These are phyloP conservation scores for Apodemia mormo DNA, from an alignment of 2,888 invertebrate species.

Conservation along the genomic window DNA sequence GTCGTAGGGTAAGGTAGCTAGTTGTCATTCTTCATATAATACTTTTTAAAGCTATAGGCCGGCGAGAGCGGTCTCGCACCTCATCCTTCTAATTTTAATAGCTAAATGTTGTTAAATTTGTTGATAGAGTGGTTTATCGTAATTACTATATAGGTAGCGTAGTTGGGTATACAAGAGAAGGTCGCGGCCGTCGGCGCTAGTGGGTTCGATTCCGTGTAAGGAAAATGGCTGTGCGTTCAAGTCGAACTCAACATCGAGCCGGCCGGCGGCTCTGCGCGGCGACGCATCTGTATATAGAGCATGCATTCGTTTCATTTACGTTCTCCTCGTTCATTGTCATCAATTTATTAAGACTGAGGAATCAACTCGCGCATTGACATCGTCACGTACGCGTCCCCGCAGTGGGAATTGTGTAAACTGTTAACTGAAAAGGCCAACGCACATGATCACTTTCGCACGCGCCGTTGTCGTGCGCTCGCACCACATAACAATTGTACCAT, in stretches of 20 bases:
- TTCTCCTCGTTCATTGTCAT: constrained; percentile 80
- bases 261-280: constrained; percentile 35
- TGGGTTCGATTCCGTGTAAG: constrained; percentile 69
- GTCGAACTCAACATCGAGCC: constrained; percentile 61
- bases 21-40: constrained; percentile 55
- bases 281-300: constrained; percentile 72
- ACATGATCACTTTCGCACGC: not conserved
- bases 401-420: constrained; percentile 57
- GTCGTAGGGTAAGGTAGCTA: constrained; percentile 70
- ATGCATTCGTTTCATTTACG: constrained; percentile 77
- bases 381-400: constrained; percentile 52
- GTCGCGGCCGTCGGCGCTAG: constrained; percentile 65
- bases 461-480: not conserved
- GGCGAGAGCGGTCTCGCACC: constrained; percentile 45
- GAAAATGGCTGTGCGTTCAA: constrained; percentile 76
- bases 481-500: not conserved
- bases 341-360: constrained; percentile 81
- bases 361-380: constrained; percentile 80
- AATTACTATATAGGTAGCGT: constrained; percentile 64
- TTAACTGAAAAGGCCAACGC: not conserved
- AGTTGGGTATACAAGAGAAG: constrained; percentile 57
- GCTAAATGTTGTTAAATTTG: constrained; percentile 81
- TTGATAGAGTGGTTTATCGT: constrained; percentile 78
- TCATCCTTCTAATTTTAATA: constrained; percentile 73
- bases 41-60: constrained; percentile 31